A percentile compares a stretch with the other conserved stretches of the same genome.
Evolutionary conservation across 2,113 vertebrate genomes (phyloP).

Genomic region (Phasianus colchicus): DNA sequence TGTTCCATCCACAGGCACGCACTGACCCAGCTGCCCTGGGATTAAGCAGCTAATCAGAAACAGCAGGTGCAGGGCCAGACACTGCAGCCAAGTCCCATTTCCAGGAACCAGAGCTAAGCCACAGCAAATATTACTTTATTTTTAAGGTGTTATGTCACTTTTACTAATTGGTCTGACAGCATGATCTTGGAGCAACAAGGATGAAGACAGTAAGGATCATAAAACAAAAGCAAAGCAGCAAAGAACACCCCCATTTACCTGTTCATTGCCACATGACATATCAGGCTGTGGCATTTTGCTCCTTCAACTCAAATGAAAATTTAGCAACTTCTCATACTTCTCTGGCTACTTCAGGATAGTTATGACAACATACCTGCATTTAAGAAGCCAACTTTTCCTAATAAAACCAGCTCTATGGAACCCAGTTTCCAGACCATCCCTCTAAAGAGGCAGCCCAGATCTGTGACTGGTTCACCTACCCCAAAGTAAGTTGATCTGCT

Average conservation of each 20-base stretch:
- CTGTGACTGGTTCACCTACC: not conserved
- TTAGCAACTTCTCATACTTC: slow-evolving; percentile 38
- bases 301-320: slow-evolving; percentile 13
- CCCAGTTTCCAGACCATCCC: not conserved
- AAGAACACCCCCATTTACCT: slow-evolving; percentile 12
- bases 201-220: not conserved
- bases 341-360: not conserved
- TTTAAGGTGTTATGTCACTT: not conserved
- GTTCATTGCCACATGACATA: not conserved
- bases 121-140: not conserved
- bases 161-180: not conserved
- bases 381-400: not conserved
- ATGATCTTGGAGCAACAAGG: not conserved
- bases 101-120: slow-evolving; percentile 32
- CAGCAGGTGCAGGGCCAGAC: not conserved
- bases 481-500: not conserved
- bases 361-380: not conserved
- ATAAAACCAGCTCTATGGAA: not conserved
- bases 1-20: not conserved
- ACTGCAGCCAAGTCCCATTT: not conserved
- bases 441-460: not conserved
- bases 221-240: slow-evolving; percentile 38
- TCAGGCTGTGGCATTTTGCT: slow-evolving; percentile 56
- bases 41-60: not conserved
- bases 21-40: not conserved